Percentiles rank a stretch among this genome's conserved stretches.
Evolutionary conservation across 2,888 invertebrate species (phyloP).

Genomic region (Ichneumon xanthorius): DNA sequence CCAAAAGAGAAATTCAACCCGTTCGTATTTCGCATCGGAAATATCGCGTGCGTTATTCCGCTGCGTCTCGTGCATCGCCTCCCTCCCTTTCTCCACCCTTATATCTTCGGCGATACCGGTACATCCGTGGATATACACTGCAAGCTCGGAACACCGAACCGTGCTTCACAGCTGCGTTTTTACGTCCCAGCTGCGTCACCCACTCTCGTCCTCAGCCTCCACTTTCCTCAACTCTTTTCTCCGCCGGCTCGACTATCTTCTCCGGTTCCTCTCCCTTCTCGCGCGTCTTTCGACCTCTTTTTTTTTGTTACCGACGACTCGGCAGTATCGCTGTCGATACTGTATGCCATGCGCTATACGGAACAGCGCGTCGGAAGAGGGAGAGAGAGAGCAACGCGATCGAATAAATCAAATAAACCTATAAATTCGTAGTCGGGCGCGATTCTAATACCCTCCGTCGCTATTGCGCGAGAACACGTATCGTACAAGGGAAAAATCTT

Average conservation of each 20-base stretch:
- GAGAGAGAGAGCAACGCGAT: constrained; percentile 54
- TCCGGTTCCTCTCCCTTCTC: constrained; percentile 18
- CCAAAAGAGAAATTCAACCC: constrained; percentile 62
- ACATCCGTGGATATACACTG: constrained; percentile 44
- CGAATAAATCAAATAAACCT: constrained; percentile 61
- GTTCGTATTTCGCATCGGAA: constrained; percentile 62
- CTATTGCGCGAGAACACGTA: constrained; percentile 25
- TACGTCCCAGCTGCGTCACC: constrained; percentile 71
- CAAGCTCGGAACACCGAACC: constrained; percentile 59
- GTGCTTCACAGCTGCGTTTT: constrained; percentile 73
- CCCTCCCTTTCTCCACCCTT: neutral
- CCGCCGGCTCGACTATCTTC: constrained; percentile 50
- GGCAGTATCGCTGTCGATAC: constrained; percentile 58
- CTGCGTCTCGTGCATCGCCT: constrained; percentile 8
- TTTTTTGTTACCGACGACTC: constrained; percentile 51
- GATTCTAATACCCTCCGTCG: constrained; percentile 59
- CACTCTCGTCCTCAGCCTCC: constrained; percentile 25
- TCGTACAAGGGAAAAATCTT: constrained; percentile 50
- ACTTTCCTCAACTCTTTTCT: constrained; percentile 12
- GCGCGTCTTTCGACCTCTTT: constrained; percentile 22
- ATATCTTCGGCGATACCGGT: constrained; percentile 52
- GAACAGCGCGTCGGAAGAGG: neutral
- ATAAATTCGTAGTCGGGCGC: constrained; percentile 63
- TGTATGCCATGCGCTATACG: constrained; percentile 18
- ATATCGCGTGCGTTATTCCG: constrained; percentile 23